Evolutionary conservation across 2,888 invertebrate species (phyloP).

Genomic region (Acronicta leporina): DNA sequence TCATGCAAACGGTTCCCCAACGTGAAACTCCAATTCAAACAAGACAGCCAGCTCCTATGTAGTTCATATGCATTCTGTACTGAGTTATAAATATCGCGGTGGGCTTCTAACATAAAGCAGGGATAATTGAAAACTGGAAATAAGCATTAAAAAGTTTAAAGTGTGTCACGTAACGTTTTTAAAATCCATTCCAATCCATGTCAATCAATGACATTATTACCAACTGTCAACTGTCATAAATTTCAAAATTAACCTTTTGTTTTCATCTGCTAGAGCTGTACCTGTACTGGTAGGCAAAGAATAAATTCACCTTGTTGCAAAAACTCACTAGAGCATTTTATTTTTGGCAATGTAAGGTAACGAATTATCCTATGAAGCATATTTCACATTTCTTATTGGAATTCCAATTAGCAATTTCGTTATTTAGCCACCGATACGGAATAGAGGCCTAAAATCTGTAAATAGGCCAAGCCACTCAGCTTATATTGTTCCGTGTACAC

Average conservation of each 20-base stretch:
- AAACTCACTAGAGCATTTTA: not conserved
- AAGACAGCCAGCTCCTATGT: constrained; percentile 32
- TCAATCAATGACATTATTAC: not conserved
- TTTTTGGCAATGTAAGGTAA: not conserved
- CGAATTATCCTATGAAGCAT: not conserved
- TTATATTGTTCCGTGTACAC: constrained; percentile 76
- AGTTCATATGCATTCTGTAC: constrained; percentile 28
- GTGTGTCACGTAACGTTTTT: no score
- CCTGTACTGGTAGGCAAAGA: no score
- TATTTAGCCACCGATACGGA: constrained; percentile 58
- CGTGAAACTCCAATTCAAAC: constrained; percentile 41
- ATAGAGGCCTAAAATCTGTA: constrained; percentile 66
- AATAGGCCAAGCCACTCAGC: constrained; percentile 80
- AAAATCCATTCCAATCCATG: no score
- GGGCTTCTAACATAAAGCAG: not conserved
- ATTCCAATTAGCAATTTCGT: constrained; percentile 6
- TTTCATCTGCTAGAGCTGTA: no score
- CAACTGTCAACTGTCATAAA: no score
- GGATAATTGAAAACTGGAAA: not conserved
- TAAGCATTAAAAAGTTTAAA: no score
- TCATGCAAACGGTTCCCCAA: constrained; percentile 39
- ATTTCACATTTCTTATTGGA: not conserved
- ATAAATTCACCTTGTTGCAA: not conserved
- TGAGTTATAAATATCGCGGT: constrained; percentile 28
- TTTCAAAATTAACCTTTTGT: no score